A percentile compares a stretch with the other conserved stretches of the same genome.
These are phyloP conservation scores for Cenopis cana DNA, from an alignment of 2,888 invertebrate species.

Conservation along the genomic window DNA sequence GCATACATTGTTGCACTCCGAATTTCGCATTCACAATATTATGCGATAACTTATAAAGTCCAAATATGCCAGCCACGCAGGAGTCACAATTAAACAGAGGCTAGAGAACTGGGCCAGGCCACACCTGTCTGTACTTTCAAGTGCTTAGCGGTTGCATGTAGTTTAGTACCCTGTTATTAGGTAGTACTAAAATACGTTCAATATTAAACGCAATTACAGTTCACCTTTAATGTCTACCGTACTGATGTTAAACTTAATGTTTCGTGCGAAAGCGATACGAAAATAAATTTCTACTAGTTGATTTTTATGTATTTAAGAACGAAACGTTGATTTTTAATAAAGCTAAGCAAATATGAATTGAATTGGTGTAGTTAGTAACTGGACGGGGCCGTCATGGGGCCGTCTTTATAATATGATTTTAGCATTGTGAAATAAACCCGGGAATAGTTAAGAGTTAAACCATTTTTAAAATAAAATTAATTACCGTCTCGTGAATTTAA, in stretches of 20 bases:
- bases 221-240: background rate
- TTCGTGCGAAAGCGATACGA: background rate
- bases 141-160: constrained; percentile 22
- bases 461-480: no score
- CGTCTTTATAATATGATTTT: no score
- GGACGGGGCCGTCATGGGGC: no score
- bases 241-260: background rate
- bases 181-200: constrained; percentile 9
- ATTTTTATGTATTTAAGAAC: no score
- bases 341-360: no score
- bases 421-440: no score
- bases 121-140: constrained; percentile 20
- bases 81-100: background rate
- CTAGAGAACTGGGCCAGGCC: constrained; percentile 8
- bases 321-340: no score
- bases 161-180: constrained; percentile 9
- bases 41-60: background rate
- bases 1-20: background rate
- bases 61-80: background rate
- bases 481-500: no score
- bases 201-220: background rate
- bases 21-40: background rate
- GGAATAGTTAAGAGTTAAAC: no score
- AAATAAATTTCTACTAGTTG: background rate
- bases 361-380: no score